A percentile compares a stretch with the other conserved stretches of the same genome.
Evolutionary conservation across 2,797 vertebrate genomes (phyloP).

Genomic region (Sandelia bainsii): DNA sequence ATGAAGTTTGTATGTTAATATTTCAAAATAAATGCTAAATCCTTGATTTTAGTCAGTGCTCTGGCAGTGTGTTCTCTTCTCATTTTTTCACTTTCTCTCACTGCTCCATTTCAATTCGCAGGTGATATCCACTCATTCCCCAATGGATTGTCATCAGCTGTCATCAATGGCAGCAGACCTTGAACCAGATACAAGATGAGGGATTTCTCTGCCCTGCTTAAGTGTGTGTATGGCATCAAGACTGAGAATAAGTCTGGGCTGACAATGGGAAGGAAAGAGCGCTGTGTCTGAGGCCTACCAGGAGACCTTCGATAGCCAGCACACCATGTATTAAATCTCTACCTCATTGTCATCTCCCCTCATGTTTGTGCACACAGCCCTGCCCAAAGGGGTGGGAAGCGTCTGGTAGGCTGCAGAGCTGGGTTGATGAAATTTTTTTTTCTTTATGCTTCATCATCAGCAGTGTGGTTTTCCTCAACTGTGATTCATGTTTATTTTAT

Average conservation of each 20-base stretch:
- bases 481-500: conserved; percentile 30
- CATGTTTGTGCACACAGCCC: conserved; percentile 50
- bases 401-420: conserved; percentile 45
- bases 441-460: conserved; percentile 55
- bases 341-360: conserved; percentile 67
- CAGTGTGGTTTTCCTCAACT: conserved; percentile 29
- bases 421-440: conserved; percentile 40
- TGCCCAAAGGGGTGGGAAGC: conserved; percentile 39
- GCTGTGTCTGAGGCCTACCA: conserved; percentile 64
- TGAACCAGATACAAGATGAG: conserved; percentile 84
- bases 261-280: conserved; percentile 40
- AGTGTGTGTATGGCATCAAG: conserved; percentile 54
- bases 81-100: conserved; percentile 22
- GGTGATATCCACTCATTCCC: conserved; percentile 74
- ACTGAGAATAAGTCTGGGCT: conserved; percentile 46
- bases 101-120: conserved; percentile 63
- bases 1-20: conserved; percentile 23
- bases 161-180: conserved; percentile 83
- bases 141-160: conserved; percentile 80
- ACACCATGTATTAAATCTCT: conserved; percentile 73
- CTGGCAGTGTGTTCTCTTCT: not conserved
- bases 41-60: conserved; percentile 8
- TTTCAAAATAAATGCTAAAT: conserved; percentile 35
- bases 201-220: conserved; percentile 73
- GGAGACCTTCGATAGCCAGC: conserved; percentile 72